These are phyloP conservation scores for Baryphthengus martii DNA, from an alignment of 2,113 vertebrate species.

Conservation along the genomic window DNA sequence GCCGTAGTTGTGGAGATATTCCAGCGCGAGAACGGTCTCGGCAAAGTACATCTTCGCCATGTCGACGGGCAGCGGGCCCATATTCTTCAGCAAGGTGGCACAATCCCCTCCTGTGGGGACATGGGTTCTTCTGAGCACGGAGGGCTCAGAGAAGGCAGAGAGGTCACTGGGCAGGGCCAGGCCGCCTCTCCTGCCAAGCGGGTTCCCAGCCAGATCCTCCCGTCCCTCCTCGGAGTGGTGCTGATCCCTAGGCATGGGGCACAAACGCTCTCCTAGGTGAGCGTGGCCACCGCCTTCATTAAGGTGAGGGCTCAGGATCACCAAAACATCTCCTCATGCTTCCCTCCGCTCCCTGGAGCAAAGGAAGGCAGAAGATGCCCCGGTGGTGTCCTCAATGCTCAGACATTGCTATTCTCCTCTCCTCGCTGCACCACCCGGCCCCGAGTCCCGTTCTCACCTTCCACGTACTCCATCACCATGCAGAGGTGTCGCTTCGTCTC, in stretches of 20 bases:
- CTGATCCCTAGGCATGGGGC: accelerated
- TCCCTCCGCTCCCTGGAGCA: neutral
- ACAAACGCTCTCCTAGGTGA: neutral
- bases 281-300: neutral
- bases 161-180: neutral
- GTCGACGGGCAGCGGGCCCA: conserved; percentile 93
- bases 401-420: neutral
- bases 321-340: neutral
- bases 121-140: accelerated
- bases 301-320: neutral
- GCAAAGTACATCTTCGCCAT: conserved; percentile 98
- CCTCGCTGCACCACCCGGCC: neutral
- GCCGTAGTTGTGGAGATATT: conserved; percentile 97
- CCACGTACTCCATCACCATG: conserved; percentile 99
- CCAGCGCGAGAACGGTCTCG: conserved; percentile 91
- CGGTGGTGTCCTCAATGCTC: neutral
- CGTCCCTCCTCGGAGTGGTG: neutral
- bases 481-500: conserved; percentile 94
- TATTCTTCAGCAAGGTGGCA: conserved; percentile 94
- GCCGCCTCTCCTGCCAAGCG: neutral
- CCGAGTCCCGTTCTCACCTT: conserved; percentile 74
- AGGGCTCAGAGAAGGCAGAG: neutral
- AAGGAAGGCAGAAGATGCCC: neutral
- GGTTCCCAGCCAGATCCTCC: neutral
- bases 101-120: conserved; percentile 87